phyloP scores from a whole-genome alignment of 2,113 vertebrate genomes.

The Malaclemys terrapin region DNA sequence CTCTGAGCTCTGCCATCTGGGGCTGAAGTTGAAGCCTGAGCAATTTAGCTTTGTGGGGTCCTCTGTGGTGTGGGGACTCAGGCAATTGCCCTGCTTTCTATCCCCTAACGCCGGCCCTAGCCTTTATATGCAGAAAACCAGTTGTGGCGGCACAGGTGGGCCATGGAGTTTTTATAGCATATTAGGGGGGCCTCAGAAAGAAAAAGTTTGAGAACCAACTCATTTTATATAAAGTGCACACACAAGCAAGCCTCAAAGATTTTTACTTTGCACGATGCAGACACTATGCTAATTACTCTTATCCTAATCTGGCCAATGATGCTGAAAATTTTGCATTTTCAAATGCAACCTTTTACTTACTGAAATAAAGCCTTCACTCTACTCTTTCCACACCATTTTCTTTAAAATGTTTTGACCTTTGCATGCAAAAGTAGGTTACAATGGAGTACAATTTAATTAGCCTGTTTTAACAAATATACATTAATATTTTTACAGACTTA shows the following conservation, averaged over 20 bases:
- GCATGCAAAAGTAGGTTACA: neutral
- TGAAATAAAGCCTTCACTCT: neutral
- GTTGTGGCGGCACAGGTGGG: too few species aligned
- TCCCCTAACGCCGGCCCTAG: too few species aligned
- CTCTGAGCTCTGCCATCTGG: too few species aligned
- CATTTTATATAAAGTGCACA: fast-evolving
- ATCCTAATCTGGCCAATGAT: fast-evolving
- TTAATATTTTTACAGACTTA: fast-evolving
- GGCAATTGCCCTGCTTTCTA: too few species aligned
- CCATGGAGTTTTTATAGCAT: too few species aligned
- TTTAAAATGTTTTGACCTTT: neutral
- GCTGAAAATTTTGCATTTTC: fast-evolving
- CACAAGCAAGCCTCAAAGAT: neutral
- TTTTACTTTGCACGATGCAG: fast-evolving
- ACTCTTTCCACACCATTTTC: neutral
- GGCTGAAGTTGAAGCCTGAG: too few species aligned
- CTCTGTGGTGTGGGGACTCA: too few species aligned
- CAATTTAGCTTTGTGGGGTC: too few species aligned
- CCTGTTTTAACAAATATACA: fast-evolving
- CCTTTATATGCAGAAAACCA: too few species aligned
- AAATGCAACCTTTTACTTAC: neutral
- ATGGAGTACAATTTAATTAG: neutral
- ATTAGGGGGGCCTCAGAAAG: too few species aligned
- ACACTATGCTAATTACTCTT: neutral
- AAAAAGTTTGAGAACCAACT: neutral